Base-by-base conservation (phyloP, 2,888 invertebrate species). In the Tenodera sinensis region DNA sequence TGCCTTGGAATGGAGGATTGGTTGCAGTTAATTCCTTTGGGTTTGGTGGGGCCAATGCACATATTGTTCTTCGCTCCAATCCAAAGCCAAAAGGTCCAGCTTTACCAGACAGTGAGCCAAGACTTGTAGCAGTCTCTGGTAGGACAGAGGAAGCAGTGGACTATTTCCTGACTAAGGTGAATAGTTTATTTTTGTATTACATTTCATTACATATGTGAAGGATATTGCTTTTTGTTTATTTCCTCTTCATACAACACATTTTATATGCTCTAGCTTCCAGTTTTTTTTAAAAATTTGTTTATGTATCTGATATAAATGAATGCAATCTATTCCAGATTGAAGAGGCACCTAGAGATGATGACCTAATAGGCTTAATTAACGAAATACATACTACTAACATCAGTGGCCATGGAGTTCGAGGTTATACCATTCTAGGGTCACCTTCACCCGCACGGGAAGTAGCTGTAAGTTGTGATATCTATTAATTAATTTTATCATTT, bases 21-120 rank as follows among this genome's bases (percentile, higher is more conserved):
- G 96, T 98, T 88, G 99, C 97, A 30, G 94, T 99, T 54, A 99
- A 99, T 94, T 99, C 99, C 14, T 99, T 99, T 93, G 99, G 99
- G 28, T 99, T 99, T 94, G 99, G 99, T 90, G 99, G 99, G 89
- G 98, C 98, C 84, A 98, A 98, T 93, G 98, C 97, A n/a, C 98
- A 99, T 93, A 94, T 98, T 0, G 95, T 99, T 91, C 94, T 99
- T 25, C 96, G 96, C 92, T 97, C 98, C 9, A 96, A 97, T 93
- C 95, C 96, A 0, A 96, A 96, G 92, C 96, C 95, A 9, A 96
- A 95, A 92, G 93, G 94, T 0, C 93, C 94, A 0, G 95, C 95
- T 87, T 93, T 95, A 25, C 93, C 94, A 83, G 95, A 94, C 91
- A 92, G 91, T 85, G 92, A 95, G 84, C 96, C 97, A 7, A 95